Percentiles rank a stretch among this genome's conserved stretches.
Evolutionary conservation across 2,113 vertebrate species (phyloP).

Genomic region (Pituophis catenifer): DNA sequence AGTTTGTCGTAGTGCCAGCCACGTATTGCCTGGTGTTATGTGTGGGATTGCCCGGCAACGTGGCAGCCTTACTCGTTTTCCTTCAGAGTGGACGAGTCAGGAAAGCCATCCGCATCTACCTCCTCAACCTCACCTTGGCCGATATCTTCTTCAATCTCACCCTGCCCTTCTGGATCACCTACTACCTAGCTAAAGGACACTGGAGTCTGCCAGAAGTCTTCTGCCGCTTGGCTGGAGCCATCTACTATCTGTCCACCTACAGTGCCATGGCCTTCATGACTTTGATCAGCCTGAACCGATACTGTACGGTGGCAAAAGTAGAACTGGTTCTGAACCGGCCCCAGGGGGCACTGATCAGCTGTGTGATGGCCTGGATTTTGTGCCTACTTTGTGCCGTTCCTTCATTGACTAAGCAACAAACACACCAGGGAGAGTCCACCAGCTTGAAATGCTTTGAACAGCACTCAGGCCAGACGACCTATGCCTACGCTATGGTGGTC

Average conservation of each 20-base stretch:
- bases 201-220: conserved; percentile 55
- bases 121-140: conserved; percentile 64
- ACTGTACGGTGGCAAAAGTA: neutral
- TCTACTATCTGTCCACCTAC: conserved; percentile 63
- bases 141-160: conserved; percentile 69
- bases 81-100: conserved; percentile 46
- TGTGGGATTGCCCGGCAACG: conserved; percentile 62
- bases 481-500: conserved; percentile 47
- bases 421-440: neutral
- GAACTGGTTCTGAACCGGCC: conserved; percentile 21
- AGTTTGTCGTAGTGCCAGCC: conserved; percentile 44
- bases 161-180: conserved; percentile 66
- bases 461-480: conserved; percentile 18
- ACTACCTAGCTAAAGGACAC: conserved; percentile 56
- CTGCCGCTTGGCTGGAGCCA: conserved; percentile 49
- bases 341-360: conserved; percentile 15
- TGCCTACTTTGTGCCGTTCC: conserved; percentile 56
- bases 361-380: conserved; percentile 50
- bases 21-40: conserved; percentile 63
- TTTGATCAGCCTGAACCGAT: conserved; percentile 60
- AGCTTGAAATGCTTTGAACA: conserved; percentile 60
- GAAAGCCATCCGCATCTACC: conserved; percentile 66
- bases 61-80: conserved; percentile 59
- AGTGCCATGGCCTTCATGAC: conserved; percentile 62
- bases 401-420: conserved; percentile 49